These are phyloP conservation scores for Cheilosia vulpina DNA, from an alignment of 2,888 invertebrate genomes.

Conservation along the genomic window DNA sequence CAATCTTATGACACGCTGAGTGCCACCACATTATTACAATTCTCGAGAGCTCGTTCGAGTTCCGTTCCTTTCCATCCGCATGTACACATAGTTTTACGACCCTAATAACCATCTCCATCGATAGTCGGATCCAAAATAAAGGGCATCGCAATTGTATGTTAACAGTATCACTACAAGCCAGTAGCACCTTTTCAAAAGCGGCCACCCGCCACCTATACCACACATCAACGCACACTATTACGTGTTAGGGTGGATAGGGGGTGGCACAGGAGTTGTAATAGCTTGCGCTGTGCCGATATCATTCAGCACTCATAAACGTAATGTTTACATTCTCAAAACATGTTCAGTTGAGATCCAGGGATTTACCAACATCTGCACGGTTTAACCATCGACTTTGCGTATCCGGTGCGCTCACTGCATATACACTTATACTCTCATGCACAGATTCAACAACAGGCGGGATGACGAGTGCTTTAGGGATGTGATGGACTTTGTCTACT, in stretches of 20 bases:
- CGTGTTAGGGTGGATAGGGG: conserved; percentile 15
- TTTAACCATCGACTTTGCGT: conserved; percentile 70
- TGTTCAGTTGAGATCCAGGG: conserved; percentile 69
- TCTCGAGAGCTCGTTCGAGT: conserved; percentile 70
- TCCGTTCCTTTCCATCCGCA: conserved; percentile 53
- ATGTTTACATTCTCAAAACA: conserved; percentile 75
- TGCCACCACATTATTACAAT: conserved; percentile 74
- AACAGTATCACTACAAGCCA: conserved; percentile 45
- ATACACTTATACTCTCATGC: background rate
- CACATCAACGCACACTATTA: background rate
- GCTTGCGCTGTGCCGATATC: conserved; percentile 54
- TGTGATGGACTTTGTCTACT: conserved; percentile 51
- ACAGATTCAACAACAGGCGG: conserved; percentile 68
- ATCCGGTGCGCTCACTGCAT: conserved; percentile 53
- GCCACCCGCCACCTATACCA: background rate
- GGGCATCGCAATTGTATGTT: conserved; percentile 52
- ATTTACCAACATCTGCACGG: conserved; percentile 70
- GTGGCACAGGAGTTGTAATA: conserved; percentile 5
- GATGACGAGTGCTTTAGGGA: conserved; percentile 48
- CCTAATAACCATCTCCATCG: conserved; percentile 69
- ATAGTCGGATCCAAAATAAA: conserved; percentile 57
- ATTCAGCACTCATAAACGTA: conserved; percentile 73
- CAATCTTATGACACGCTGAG: conserved; percentile 67
- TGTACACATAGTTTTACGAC: conserved; percentile 60
- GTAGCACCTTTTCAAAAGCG: conserved; percentile 50